These are phyloP conservation scores for Synergus laeviventris DNA, from an alignment of 2,888 invertebrate species.

Conservation along the genomic window DNA sequence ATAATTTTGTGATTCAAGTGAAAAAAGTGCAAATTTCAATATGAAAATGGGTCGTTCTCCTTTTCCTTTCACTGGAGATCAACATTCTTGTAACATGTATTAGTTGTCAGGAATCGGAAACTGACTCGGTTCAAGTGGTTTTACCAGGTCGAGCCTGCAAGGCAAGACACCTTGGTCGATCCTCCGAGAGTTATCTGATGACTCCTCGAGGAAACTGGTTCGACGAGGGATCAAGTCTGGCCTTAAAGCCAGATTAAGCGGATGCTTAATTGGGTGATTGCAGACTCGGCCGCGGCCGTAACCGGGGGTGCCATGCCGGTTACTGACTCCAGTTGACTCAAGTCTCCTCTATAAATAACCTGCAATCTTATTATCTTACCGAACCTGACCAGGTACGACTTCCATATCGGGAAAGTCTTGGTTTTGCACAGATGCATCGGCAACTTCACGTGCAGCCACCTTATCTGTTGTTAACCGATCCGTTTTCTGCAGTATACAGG, in stretches of 20 bases:
- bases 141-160: background rate
- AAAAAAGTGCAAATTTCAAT: background rate
- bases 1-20: background rate
- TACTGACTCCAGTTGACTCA: slow-evolving; percentile 27
- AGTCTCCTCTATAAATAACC: slow-evolving; percentile 32
- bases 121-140: slow-evolving; percentile 2
- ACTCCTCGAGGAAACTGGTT: slow-evolving; percentile 31
- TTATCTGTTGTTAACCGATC: background rate
- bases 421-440: slow-evolving; percentile 6
- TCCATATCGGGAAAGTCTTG: slow-evolving; percentile 27
- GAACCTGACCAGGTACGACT: slow-evolving; percentile 14
- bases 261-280: slow-evolving; percentile 37
- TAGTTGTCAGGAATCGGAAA: slow-evolving; percentile 12
- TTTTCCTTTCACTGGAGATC: slow-evolving; percentile 18
- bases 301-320: slow-evolving; percentile 23
- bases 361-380: slow-evolving; percentile 27
- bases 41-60: slow-evolving; percentile 1
- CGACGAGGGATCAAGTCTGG: slow-evolving; percentile 20
- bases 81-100: background rate
- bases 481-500: background rate
- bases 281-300: background rate
- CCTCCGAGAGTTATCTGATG: slow-evolving; percentile 10
- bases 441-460: background rate
- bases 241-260: slow-evolving; percentile 26
- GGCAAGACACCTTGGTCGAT: slow-evolving; percentile 5